Percentiles rank a stretch among this genome's conserved stretches.
phyloP scores from a whole-genome alignment of 2,888 invertebrate genomes.

The Eristalinus aeneus region DNA sequence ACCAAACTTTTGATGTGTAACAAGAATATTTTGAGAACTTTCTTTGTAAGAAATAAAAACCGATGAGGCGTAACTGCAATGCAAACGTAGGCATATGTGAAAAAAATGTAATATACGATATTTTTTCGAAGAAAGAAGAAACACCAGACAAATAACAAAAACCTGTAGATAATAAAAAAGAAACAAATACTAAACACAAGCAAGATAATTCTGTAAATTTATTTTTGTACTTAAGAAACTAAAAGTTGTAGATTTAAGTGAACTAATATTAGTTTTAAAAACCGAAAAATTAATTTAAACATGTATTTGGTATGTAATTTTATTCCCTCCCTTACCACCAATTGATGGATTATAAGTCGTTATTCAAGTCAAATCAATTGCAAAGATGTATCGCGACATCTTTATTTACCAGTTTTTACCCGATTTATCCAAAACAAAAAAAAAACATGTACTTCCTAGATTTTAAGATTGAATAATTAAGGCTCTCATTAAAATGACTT shows the following conservation, averaged over 20 bases:
- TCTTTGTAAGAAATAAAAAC: not conserved
- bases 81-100: not conserved
- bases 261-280: constrained; percentile 2
- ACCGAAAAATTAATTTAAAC: constrained; percentile 15
- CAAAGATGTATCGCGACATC: not conserved
- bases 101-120: constrained; percentile 7
- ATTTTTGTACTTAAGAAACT: constrained; percentile 62
- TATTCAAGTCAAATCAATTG: not conserved
- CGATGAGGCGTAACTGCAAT: constrained; percentile 4
- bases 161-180: constrained; percentile 41
- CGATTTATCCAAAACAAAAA: not conserved
- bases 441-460: not conserved
- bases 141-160: constrained; percentile 52
- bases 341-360: not conserved
- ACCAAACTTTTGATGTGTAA: constrained; percentile 48
- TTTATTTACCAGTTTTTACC: not conserved
- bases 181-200: not conserved
- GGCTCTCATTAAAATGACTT: not conserved
- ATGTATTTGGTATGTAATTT: constrained; percentile 29
- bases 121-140: constrained; percentile 35
- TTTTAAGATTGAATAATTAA: not conserved
- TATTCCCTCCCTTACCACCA: not conserved
- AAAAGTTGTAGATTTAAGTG: constrained; percentile 3
- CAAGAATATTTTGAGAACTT: constrained; percentile 38
- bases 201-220: constrained; percentile 44